These are phyloP conservation scores for Numida meleagris DNA, from an alignment of 2,113 vertebrate genomes.

Conservation along the genomic window DNA sequence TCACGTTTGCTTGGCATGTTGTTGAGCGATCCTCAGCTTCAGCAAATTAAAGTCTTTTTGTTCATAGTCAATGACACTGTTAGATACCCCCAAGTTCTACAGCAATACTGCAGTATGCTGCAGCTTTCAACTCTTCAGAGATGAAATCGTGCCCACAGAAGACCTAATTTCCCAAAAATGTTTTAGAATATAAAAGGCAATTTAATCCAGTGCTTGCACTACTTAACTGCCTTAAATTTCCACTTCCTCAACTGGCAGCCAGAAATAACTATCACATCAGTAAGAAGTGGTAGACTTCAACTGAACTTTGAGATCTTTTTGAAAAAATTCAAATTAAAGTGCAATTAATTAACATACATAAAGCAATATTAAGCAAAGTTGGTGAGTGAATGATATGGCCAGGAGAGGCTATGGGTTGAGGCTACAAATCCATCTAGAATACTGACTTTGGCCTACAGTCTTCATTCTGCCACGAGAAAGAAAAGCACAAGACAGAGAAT, in stretches of 20 bases:
- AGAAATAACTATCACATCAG: not conserved
- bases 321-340: not conserved
- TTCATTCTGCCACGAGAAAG: not conserved
- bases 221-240: not conserved
- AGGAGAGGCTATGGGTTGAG: not conserved
- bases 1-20: not conserved
- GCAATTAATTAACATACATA: not conserved
- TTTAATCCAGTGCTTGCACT: not conserved
- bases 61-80: not conserved
- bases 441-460: not conserved
- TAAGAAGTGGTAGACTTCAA: not conserved
- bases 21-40: not conserved
- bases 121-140: not conserved
- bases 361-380: not conserved
- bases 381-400: not conserved
- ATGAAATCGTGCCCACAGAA: not conserved
- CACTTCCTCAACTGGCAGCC: not conserved
- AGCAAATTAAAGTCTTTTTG: not conserved
- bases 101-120: not conserved
- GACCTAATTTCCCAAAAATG: not conserved
- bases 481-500: not conserved
- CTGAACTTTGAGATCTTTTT: not conserved
- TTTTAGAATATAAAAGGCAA: not conserved
- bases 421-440: not conserved
- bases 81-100: not conserved